Percentiles rank a stretch among this genome's conserved stretches.
Conservation (phyloP, 2,113 vertebrate genomes). For the Sylvilagus bachmani region DNA sequence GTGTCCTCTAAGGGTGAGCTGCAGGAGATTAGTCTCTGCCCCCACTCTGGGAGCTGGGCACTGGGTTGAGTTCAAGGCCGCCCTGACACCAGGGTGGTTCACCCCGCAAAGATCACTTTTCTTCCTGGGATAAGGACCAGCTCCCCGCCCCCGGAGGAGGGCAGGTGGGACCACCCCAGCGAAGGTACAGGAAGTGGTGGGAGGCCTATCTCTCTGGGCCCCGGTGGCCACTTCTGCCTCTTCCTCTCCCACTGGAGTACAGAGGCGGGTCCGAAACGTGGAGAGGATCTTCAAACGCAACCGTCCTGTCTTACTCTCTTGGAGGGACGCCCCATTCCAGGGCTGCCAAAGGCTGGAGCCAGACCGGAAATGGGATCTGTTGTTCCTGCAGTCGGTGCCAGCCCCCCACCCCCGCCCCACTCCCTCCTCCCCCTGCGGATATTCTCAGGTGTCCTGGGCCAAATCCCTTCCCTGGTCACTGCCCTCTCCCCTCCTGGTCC, state of each 20-base stretch:
- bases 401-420: neutral
- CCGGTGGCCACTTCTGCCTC: neutral
- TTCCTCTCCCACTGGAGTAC: neutral
- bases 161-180: slow-evolving; percentile 64
- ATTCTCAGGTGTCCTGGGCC: slow-evolving; percentile 76
- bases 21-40: neutral
- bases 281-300: slow-evolving; percentile 54
- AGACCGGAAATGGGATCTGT: slow-evolving; percentile 63
- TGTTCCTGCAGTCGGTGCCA: slow-evolving; percentile 53
- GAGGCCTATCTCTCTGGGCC: neutral
- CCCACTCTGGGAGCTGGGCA: neutral
- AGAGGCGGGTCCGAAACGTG: neutral
- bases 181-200: slow-evolving; percentile 68
- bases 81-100: neutral
- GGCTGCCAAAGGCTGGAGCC: slow-evolving; percentile 64
- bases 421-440: slow-evolving; percentile 41
- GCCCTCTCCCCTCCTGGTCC: neutral
- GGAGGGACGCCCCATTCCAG: neutral
- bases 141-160: neutral
- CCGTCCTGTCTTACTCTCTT: neutral
- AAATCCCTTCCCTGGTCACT: slow-evolving; percentile 33
- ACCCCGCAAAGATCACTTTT: slow-evolving; percentile 18
- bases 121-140: neutral
- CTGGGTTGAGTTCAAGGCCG: neutral
- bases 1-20: neutral